Conservation (phyloP, 2,113 vertebrate species). For the Malurus cyaneus region DNA sequence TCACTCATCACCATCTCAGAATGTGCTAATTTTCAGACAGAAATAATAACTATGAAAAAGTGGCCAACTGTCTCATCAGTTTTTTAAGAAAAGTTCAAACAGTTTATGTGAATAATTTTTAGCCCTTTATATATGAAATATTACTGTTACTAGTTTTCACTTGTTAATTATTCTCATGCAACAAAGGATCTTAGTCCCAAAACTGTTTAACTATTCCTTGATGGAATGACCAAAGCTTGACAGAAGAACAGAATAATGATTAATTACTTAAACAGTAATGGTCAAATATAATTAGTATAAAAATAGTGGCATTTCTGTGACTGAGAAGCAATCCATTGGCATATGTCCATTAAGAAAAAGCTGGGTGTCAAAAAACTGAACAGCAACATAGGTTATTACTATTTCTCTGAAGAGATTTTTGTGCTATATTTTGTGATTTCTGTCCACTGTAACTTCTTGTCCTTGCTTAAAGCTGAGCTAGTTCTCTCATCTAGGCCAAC, state of each 20-base stretch:
- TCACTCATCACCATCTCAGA: not conserved
- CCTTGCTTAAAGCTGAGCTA: not conserved
- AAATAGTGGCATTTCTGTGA: not conserved
- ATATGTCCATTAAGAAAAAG: not conserved
- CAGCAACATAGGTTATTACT: not conserved
- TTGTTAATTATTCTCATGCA: not conserved
- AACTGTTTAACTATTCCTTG: not conserved
- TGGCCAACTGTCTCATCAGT: not conserved
- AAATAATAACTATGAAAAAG: not conserved
- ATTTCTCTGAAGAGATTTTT: not conserved
- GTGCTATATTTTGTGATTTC: not conserved
- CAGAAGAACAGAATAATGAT: not conserved
- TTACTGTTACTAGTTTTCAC: not conserved
- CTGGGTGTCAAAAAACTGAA: not conserved
- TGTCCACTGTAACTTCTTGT: not conserved
- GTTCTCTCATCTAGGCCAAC: not conserved
- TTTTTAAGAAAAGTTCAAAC: not conserved
- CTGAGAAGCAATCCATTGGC: not conserved
- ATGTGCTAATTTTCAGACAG: not conserved
- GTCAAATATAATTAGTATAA: not conserved
- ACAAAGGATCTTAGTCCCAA: not conserved
- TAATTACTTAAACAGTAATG: not conserved
- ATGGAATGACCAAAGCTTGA: not conserved
- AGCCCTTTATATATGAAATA: not conserved
- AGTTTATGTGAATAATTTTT: not conserved